Percentiles rank a stretch among this genome's conserved stretches.
phyloP scores from a whole-genome alignment of 2,797 vertebrate species.

The Syncerus caffer region DNA sequence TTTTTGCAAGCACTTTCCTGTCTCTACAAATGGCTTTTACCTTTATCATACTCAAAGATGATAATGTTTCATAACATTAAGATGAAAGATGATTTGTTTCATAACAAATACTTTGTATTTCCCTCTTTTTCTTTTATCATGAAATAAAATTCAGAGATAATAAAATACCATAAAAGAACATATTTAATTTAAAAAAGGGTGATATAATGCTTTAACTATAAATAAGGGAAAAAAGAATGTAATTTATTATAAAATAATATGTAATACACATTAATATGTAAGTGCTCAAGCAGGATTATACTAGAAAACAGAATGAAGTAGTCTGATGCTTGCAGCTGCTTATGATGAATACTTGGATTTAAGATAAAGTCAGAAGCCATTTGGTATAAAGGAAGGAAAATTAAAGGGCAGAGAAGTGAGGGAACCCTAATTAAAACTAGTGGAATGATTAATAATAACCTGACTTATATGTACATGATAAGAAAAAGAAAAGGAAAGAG shows the following conservation, averaged over 20 bases:
- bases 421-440: neutral
- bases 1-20: neutral
- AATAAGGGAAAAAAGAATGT: neutral
- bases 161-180: neutral
- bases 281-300: neutral
- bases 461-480: neutral
- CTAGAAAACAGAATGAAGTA: slow-evolving; percentile 9
- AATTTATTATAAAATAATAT: slow-evolving; percentile 30
- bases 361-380: neutral
- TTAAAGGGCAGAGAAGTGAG: neutral
- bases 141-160: slow-evolving; percentile 17
- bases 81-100: neutral
- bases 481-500: neutral
- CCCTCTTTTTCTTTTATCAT: neutral
- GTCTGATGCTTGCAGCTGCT: neutral
- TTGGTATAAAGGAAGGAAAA: neutral
- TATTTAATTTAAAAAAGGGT: neutral
- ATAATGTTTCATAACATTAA: too few species aligned
- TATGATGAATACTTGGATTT: slow-evolving; percentile 3
- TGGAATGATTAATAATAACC: neutral
- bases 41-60: neutral
- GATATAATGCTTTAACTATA: neutral
- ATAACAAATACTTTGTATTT: neutral
- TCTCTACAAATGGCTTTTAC: neutral
- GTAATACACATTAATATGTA: neutral